phyloP scores from a whole-genome alignment of 2,888 invertebrate genomes.

The Beris chalybata region DNA sequence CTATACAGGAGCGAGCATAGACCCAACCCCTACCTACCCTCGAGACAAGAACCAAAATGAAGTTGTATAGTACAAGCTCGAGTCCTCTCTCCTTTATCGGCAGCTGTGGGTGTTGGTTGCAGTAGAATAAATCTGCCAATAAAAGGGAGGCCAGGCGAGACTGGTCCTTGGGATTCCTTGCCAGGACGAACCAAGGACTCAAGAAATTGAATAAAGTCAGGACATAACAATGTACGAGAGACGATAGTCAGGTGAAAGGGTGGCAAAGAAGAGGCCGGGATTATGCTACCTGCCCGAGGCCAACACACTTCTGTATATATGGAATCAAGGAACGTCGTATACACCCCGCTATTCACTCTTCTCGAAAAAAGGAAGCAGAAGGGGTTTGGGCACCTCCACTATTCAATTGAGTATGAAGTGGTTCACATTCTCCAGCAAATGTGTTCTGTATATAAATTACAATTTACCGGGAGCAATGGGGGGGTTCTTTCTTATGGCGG shows the following conservation, averaged over 20 bases:
- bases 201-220: conserved; percentile 21
- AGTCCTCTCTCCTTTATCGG: conserved; percentile 6
- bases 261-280: not conserved
- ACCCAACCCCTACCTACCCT: conserved; percentile 13
- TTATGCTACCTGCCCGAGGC: not conserved
- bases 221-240: conserved; percentile 6
- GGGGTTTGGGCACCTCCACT: not conserved
- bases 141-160: conserved; percentile 28
- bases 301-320: not conserved
- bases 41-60: not conserved
- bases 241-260: not conserved
- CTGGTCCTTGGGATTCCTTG: not conserved
- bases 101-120: conserved; percentile 32
- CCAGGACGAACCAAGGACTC: not conserved
- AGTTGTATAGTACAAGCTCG: not conserved
- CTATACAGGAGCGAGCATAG: conserved; percentile 10
- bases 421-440: conserved; percentile 28
- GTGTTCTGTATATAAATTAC: conserved; percentile 36
- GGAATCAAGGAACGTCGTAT: not conserved
- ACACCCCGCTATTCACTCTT: conserved; percentile 1
- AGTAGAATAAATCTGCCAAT: conserved; percentile 37
- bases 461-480: conserved; percentile 27
- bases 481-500: not conserved
- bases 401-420: conserved; percentile 25
- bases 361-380: not conserved